Base-by-base conservation (phyloP, 2,113 vertebrate species). In the Perca schrenkii region DNA sequence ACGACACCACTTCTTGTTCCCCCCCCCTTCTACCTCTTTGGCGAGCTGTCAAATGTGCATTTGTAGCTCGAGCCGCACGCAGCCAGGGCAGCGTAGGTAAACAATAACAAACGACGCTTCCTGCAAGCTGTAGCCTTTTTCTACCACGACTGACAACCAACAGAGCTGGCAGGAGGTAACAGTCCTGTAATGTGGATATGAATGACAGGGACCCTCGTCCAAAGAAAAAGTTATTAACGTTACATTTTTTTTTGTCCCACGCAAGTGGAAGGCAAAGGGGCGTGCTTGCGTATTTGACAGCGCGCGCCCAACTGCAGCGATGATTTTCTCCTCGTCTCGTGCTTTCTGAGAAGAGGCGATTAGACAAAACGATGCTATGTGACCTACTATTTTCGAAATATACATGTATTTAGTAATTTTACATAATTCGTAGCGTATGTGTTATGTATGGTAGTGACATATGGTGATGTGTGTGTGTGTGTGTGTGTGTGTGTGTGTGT, bases 61-160 rank as follows among this genome's bases (percentile, higher is more conserved):
- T 77, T 16, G 84, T 61, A 69, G 70, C 72, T 72, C 77, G 69
- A 43, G 64, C 50, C 3, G 65, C 76, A 86, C 83, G 80, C 83
- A 88, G 87, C 84, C 83, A 16, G 77, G 75, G 31, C 74, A 52
- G 47, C 34, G 19, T 22, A 91, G 91, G 92, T 95, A 95, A 95
- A 95, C 94, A 95, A 95, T 93, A 95, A 95, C 92, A 95, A 95
- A 94, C 90, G 88, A 72, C 83, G 86, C 88, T 62, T 83, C 58
- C 65, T 57, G 77, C 71, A 69, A 63, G 79, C 86, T 68, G 52
- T 0, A 50, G 58, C 43, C n/a, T 14, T 10, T 73, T 34, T 14
- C 21, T 28, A 22, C 52, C 34, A 1, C 25, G 1, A 0, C 25
- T 61, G 77, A 67, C 76, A 25, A 43, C 63, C 46, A 34, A 3